Conservation (phyloP, 2,113 vertebrate species). For the Peromyscus polionotus region DNA sequence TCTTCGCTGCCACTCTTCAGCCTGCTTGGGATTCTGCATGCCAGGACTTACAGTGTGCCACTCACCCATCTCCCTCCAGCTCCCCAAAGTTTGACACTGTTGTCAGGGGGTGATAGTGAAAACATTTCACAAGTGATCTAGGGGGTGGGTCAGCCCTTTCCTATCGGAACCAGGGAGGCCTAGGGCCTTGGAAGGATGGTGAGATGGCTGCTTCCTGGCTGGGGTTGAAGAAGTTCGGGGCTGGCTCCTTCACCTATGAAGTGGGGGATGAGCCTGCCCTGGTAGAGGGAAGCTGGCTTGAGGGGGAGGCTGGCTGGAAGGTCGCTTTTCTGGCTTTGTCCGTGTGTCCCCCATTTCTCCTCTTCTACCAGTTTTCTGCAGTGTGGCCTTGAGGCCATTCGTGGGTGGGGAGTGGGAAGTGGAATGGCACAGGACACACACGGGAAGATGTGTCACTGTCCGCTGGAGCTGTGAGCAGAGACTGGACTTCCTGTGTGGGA, state of each 20-base stretch:
- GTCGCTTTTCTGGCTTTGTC: not conserved
- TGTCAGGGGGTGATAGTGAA: conserved; percentile 52
- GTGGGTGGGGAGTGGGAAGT: not conserved
- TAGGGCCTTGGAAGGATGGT: not conserved
- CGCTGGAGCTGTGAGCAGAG: not conserved
- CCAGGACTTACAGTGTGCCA: not conserved
- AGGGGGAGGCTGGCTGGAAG: not conserved
- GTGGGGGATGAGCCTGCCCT: too few relatives aligned
- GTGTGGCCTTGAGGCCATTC: not conserved
- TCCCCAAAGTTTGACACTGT: conserved; percentile 45
- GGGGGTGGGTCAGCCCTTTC: not conserved
- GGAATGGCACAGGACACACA: not conserved
- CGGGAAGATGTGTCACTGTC: not conserved
- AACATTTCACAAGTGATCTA: conserved; percentile 51
- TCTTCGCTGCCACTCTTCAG: not conserved
- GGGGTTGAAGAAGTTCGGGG: not conserved
- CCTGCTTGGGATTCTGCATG: not conserved
- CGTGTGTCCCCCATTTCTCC: not conserved
- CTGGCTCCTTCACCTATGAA: not conserved
- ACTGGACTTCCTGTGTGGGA: not conserved
- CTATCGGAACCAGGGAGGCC: not conserved
- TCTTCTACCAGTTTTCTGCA: not conserved
- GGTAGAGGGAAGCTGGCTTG: not conserved
- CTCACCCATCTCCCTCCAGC: not conserved
- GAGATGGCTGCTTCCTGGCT: rapidly evolving